Base-by-base conservation (phyloP, 2,888 invertebrate genomes). In the Gryllus longicercus region DNA sequence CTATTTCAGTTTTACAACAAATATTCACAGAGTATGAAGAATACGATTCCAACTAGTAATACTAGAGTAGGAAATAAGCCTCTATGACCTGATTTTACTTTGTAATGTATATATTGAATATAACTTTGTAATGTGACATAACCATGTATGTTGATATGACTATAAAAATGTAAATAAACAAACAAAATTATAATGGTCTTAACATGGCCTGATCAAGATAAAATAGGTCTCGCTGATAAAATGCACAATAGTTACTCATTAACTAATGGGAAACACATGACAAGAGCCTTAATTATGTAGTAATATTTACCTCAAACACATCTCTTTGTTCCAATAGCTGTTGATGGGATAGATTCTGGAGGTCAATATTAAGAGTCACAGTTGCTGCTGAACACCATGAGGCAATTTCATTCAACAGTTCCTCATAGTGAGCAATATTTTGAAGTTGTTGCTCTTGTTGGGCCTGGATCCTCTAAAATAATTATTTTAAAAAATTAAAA, bases 351-450 rank as follows among this genome's bases (percentile, higher is more conserved):
- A 74, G 50, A 21, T 77, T 74, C 21, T 77, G 78, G 14, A 83
- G 81, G 81, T 86, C 85, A 51, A 83, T 81, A 21, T 83, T 83
- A 21, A 88, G 83, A 50, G 85, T 86, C 80, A 85, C 82, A 75
- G 86, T 86, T 5, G 89, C 88, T 3, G 87, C 86, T 80, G 86
- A 85, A 74, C 91, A 86, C 91, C 91, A 91, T 75, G 86, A 84
- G 85, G 91, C 90, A 49, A 91, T 87, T 83, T 90, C 89, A n/a
- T 85, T 85, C 74, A 91, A 86, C 83, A 90, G 87, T 50, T 84
- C 84, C 85, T 89, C 89, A 84, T 91, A 91, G 82, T 88, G 86
- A 84, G 84, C 87, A 86, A 92, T 86, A 85, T 92, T 90, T 78
- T 88, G 85, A 78, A 89, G 88, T 51, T 90, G 88, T 84, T 88